A percentile compares a stretch with the other conserved stretches of the same genome.
phyloP scores from a whole-genome alignment of 2,888 invertebrate species.

The Emmelina monodactyla region DNA sequence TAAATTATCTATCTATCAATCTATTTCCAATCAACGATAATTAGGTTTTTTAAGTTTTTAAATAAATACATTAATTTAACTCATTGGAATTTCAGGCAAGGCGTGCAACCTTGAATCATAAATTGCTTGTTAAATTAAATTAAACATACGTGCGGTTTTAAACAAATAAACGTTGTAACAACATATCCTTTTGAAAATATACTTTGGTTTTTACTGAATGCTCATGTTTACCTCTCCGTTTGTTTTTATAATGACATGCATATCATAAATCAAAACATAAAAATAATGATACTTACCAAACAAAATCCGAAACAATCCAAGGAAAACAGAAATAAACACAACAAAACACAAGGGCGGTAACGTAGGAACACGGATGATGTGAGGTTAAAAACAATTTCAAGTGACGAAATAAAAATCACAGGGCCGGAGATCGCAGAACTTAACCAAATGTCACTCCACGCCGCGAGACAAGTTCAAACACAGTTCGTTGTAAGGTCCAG shows the following conservation, averaged over 20 bases:
- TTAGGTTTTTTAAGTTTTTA: too few relatives aligned
- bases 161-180: too few relatives aligned
- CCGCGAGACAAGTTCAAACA: background rate
- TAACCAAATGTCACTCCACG: constrained; percentile 24
- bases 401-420: constrained; percentile 41
- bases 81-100: too few relatives aligned
- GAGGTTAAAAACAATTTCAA: constrained; percentile 45
- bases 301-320: constrained; percentile 44
- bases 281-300: constrained; percentile 36
- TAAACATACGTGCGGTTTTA: too few relatives aligned
- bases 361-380: constrained; percentile 35
- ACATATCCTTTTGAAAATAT: too few relatives aligned
- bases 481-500: background rate
- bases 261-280: constrained; percentile 3
- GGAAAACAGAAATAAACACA: constrained; percentile 42
- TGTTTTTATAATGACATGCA: constrained; percentile 2
- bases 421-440: constrained; percentile 46
- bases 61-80: too few relatives aligned
- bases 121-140: too few relatives aligned
- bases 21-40: too few relatives aligned
- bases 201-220: too few relatives aligned
- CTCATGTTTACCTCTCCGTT: too few relatives aligned
- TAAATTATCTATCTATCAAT: too few relatives aligned
- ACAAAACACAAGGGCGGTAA: constrained; percentile 43
- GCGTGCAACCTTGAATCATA: too few relatives aligned